Conservation (phyloP, 2,888 invertebrate species). For the Thecophora atra region DNA sequence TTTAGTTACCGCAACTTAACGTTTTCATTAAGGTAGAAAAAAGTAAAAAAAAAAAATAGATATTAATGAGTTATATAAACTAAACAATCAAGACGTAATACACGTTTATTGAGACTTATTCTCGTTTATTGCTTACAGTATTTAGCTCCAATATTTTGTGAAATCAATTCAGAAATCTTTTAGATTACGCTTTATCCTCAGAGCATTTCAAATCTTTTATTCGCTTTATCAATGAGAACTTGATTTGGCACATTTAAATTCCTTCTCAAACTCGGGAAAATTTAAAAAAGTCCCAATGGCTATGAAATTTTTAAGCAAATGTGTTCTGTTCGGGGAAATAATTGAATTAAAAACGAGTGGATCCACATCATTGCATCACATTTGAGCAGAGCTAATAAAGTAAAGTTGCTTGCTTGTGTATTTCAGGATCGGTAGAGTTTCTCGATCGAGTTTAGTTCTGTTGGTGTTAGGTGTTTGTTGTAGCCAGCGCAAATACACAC, state of each 20-base stretch:
- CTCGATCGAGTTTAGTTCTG: slow-evolving; percentile 43
- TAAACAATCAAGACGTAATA: too few species aligned
- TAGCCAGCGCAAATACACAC: slow-evolving; percentile 58
- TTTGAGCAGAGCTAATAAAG: slow-evolving; percentile 60
- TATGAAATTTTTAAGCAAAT: slow-evolving; percentile 53
- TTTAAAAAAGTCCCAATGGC: slow-evolving; percentile 59
- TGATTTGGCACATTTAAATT: slow-evolving; percentile 53
- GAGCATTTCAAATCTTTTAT: slow-evolving; percentile 56
- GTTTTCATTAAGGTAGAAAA: too few species aligned
- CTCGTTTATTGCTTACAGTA: too few species aligned
- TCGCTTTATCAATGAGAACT: slow-evolving; percentile 58
- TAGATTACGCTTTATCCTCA: too few species aligned
- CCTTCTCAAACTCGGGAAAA: slow-evolving; percentile 57
- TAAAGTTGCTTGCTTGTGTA: slow-evolving; percentile 59
- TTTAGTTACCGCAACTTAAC: too few species aligned
- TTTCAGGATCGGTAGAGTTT: slow-evolving; percentile 53
- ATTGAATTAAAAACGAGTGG: slow-evolving; percentile 42
- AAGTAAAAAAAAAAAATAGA: too few species aligned
- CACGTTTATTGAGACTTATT: too few species aligned
- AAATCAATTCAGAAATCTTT: too few species aligned
- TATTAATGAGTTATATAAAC: too few species aligned
- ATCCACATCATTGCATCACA: slow-evolving; percentile 58
- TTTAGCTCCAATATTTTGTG: too few species aligned
- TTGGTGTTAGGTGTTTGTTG: slow-evolving; percentile 39
- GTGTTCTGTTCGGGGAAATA: slow-evolving; percentile 48